phyloP scores from a whole-genome alignment of 53 echinoderm and acorn worm genomes.

The Paracentrotus lividus region DNA sequence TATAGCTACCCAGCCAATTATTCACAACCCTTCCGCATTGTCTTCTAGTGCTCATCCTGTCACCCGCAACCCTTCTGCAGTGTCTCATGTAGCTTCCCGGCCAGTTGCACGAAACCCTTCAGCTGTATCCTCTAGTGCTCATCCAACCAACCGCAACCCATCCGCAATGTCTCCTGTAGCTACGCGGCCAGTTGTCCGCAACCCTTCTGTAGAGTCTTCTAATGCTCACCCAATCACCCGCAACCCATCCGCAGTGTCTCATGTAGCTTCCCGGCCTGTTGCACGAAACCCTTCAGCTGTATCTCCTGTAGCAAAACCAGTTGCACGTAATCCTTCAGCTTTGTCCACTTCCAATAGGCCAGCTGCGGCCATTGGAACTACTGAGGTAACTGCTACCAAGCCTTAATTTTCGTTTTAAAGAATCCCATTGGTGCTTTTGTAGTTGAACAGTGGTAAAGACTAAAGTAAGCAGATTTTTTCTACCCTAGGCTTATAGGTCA shows the following conservation, averaged over 20 bases:
- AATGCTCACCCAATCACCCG: not conserved
- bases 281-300: constrained; percentile 11
- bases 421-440: not conserved
- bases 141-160: not conserved
- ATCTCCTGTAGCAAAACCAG: not conserved
- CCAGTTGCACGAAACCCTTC: constrained; percentile 14
- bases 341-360: constrained; percentile 39
- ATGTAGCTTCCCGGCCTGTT: not conserved
- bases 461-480: not conserved
- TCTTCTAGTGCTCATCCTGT: not conserved
- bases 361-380: constrained; percentile 2
- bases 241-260: constrained; percentile 13
- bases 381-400: constrained; percentile 21
- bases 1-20: not conserved
- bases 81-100: not conserved
- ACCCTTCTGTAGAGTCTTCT: not conserved
- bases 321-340: constrained; percentile 44
- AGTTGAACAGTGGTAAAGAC: not conserved
- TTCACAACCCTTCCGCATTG: not conserved
- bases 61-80: constrained; percentile 18
- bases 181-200: constrained; percentile 1
- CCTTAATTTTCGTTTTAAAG: not conserved
- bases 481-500: no score
- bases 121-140: not conserved
- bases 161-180: not conserved